Base-by-base conservation (phyloP, 2,113 vertebrate species). In the Syngnathoides biaculeatus region DNA sequence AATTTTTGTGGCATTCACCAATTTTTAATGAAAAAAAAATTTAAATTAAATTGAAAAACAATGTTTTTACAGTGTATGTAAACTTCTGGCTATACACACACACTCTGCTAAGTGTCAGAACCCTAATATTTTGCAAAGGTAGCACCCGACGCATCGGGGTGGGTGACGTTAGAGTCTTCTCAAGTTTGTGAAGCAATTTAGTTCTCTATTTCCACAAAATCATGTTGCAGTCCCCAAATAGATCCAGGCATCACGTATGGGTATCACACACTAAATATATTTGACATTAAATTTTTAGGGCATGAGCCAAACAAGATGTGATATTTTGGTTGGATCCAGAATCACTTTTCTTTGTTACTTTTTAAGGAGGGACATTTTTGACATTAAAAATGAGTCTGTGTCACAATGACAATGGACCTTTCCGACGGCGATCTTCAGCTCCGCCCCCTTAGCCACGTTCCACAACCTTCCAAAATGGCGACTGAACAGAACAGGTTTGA, bases 41-140 rank as follows among this genome's bases (percentile, higher is more conserved):
- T n/a, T n/a, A n/a, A n/a, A n/a, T n/a, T n/a, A n/a, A n/a, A n/a
- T n/a, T n/a, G n/a, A n/a, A n/a, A n/a, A n/a, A n/a, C n/a, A n/a
- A n/a, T n/a, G n/a, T n/a, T n/a, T n/a, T n/a, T n/a, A n/a, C n/a
- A n/a, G n/a, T n/a, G n/a, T n/a, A n/a, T n/a, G n/a, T n/a, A n/a
- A n/a, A n/a, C n/a, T n/a, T n/a, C n/a, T n/a, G n/a, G n/a, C n/a
- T n/a, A n/a, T n/a, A n/a, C 89, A 90, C 87, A 82, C 67, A 70
- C 87, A 90, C 38, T 87, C 61, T 30, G 63, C 66, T 12, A 63
- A 63, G 45, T 71, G 73, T 87, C 86, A 75, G 72, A 85, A 79
- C 68, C 68, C 70, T 81, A 88, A 90, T 91, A 78, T 85, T 72
- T 63, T 38, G 65, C 63, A 73, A 38, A 38, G 75, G 80, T 68